phyloP scores from a whole-genome alignment of 2,113 vertebrate genomes.

The Odontesthes bonariensis region DNA sequence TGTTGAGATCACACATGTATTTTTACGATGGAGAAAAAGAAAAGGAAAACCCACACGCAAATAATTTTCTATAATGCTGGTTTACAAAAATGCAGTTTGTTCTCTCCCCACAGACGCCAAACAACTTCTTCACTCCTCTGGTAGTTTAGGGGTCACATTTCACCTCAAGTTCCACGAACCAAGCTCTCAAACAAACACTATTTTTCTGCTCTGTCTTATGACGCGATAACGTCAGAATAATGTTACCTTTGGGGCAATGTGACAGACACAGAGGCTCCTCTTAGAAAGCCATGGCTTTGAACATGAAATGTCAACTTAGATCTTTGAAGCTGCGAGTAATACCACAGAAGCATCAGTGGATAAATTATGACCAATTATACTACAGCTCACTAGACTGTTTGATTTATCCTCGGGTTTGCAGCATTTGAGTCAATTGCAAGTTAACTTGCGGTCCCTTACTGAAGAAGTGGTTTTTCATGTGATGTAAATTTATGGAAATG shows the following conservation, averaged over 20 bases:
- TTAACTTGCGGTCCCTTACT: conserved; percentile 8
- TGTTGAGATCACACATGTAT: conserved; percentile 13
- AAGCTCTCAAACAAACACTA: conserved; percentile 41
- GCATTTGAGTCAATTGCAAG: conserved; percentile 19
- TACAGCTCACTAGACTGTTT: not conserved
- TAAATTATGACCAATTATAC: conserved; percentile 15
- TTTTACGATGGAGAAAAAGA: conserved; percentile 10
- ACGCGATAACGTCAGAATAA: conserved; percentile 48
- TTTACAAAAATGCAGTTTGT: conserved; percentile 2
- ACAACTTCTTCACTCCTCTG: conserved; percentile 35
- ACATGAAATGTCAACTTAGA: conserved; percentile 13
- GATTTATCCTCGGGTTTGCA: conserved; percentile 21
- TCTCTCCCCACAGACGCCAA: conserved; percentile 10
- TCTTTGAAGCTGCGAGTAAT: not conserved
- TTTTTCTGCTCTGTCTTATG: conserved; percentile 48
- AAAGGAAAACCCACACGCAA: too few species aligned
- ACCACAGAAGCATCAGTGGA: conserved; percentile 10
- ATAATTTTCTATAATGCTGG: conserved; percentile 15
- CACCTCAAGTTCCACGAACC: conserved; percentile 13
- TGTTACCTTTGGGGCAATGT: conserved; percentile 39
- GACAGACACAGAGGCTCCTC: conserved; percentile 47
- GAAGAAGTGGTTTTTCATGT: conserved; percentile 11
- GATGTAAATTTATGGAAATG: conserved; percentile 18
- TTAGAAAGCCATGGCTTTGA: conserved; percentile 38
- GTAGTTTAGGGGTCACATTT: conserved; percentile 33